phyloP scores from a whole-genome alignment of 2,888 invertebrate genomes.

The Agonopterix alstromeriana region DNA sequence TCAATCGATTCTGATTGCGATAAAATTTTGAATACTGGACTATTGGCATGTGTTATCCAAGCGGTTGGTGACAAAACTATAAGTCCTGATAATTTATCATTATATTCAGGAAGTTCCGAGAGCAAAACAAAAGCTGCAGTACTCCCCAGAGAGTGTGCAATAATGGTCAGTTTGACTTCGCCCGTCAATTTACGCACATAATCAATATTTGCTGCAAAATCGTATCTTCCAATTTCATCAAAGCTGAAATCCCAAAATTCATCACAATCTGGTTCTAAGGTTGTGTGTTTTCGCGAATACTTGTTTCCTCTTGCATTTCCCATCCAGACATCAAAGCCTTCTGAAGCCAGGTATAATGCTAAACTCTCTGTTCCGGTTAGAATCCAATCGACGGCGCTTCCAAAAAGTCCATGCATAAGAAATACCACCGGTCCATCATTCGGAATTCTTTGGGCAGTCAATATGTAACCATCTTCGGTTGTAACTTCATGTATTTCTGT shows the following conservation, averaged over 20 bases:
- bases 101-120: slow-evolving; percentile 71
- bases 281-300: slow-evolving; percentile 76
- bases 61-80: slow-evolving; percentile 78
- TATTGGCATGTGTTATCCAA: slow-evolving; percentile 54
- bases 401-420: slow-evolving; percentile 51
- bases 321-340: slow-evolving; percentile 86
- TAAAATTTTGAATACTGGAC: slow-evolving; percentile 44
- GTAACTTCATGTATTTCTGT: slow-evolving; percentile 33
- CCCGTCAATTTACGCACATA: slow-evolving; percentile 75
- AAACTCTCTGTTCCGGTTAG: slow-evolving; percentile 41
- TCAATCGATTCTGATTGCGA: slow-evolving; percentile 27
- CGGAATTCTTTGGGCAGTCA: slow-evolving; percentile 43
- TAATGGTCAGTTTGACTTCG: slow-evolving; percentile 72
- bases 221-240: slow-evolving; percentile 87
- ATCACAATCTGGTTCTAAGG: slow-evolving; percentile 26
- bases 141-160: slow-evolving; percentile 84
- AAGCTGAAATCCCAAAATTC: slow-evolving; percentile 84
- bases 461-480: slow-evolving; percentile 46
- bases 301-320: slow-evolving; percentile 86
- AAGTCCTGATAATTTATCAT: slow-evolving; percentile 71
- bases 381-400: slow-evolving; percentile 50
- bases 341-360: slow-evolving; percentile 70
- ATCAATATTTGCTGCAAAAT: slow-evolving; percentile 89
- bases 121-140: slow-evolving; percentile 77
- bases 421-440: slow-evolving; percentile 39